Evolutionary conservation across 2,113 vertebrate genomes (phyloP).

Genomic region (Calyptommatus sinebrachiatus): DNA sequence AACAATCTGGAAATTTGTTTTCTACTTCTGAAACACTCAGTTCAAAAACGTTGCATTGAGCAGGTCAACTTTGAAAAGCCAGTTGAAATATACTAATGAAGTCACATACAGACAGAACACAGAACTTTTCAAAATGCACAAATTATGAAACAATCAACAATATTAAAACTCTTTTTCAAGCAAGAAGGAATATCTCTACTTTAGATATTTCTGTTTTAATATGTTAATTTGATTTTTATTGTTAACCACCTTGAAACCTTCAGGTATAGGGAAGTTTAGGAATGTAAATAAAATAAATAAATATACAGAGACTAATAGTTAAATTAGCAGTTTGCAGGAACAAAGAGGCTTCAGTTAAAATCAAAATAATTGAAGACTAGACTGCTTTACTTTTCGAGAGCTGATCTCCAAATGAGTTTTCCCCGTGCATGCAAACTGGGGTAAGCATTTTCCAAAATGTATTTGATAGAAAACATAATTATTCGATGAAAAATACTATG

Average conservation of each 20-base stretch:
- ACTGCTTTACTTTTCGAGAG: conserved; percentile 1
- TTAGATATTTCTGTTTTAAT: no score
- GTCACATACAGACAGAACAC: neutral
- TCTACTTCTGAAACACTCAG: neutral
- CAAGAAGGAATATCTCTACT: neutral
- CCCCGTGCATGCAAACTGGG: neutral
- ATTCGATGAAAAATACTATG: conserved; percentile 13
- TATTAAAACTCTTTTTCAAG: conserved; percentile 7
- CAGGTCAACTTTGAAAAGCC: neutral
- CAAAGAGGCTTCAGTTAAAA: neutral
- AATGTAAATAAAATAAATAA: neutral
- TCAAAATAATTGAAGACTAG: conserved; percentile 6
- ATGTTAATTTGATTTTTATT: no score
- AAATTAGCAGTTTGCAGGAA: conserved; percentile 12
- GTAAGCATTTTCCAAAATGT: conserved; percentile 7
- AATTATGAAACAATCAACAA: neutral
- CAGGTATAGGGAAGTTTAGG: no score
- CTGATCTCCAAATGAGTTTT: conserved; percentile 1
- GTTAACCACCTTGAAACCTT: no score
- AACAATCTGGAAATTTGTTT: neutral
- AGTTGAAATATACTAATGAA: neutral
- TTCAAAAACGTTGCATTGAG: neutral
- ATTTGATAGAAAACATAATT: conserved; percentile 9
- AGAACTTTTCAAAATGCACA: neutral
- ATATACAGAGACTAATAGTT: neutral